phyloP scores from a whole-genome alignment of 1,140 invertebrate genomes.

The Drosophila rhopaloa region DNA sequence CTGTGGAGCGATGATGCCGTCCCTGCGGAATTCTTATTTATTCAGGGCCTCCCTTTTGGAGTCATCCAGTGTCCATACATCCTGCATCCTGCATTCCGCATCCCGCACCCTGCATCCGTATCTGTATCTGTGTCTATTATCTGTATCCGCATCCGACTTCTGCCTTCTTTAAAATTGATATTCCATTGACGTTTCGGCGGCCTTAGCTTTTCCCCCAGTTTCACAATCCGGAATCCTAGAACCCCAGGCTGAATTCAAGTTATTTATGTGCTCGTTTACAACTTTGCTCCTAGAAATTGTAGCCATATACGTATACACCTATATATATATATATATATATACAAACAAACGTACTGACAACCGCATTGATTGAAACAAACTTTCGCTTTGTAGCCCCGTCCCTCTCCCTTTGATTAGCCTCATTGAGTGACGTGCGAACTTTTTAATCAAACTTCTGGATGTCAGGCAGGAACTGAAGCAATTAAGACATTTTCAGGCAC shows the following conservation, averaged over 20 bases:
- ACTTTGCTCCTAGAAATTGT: slow-evolving; percentile 51
- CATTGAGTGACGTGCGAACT: slow-evolving; percentile 72
- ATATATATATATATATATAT: not conserved
- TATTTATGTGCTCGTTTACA: slow-evolving; percentile 81
- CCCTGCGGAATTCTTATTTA: slow-evolving; percentile 24
- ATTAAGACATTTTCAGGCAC: slow-evolving; percentile 48
- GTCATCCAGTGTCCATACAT: slow-evolving; percentile 34
- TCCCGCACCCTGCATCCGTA: slow-evolving; percentile 5
- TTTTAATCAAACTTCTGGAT: slow-evolving; percentile 73
- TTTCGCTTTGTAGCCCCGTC: slow-evolving; percentile 59
- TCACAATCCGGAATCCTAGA: not conserved
- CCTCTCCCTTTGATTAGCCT: slow-evolving; percentile 60
- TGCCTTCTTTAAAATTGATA: slow-evolving; percentile 74
- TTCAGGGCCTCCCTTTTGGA: slow-evolving; percentile 12
- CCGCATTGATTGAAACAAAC: slow-evolving; percentile 79
- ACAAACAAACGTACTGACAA: slow-evolving; percentile 6
- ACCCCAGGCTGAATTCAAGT: slow-evolving; percentile 53
- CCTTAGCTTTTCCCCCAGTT: slow-evolving; percentile 15
- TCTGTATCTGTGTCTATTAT: slow-evolving; percentile 62
- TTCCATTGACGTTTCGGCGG: slow-evolving; percentile 79
- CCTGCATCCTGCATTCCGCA: not conserved
- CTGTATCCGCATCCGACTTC: slow-evolving; percentile 44
- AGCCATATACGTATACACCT: not conserved
- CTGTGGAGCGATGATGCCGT: not conserved
- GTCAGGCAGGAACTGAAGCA: slow-evolving; percentile 39